Evolutionary conservation across 2,113 vertebrate species (phyloP).

Genomic region (Phasianus colchicus): DNA sequence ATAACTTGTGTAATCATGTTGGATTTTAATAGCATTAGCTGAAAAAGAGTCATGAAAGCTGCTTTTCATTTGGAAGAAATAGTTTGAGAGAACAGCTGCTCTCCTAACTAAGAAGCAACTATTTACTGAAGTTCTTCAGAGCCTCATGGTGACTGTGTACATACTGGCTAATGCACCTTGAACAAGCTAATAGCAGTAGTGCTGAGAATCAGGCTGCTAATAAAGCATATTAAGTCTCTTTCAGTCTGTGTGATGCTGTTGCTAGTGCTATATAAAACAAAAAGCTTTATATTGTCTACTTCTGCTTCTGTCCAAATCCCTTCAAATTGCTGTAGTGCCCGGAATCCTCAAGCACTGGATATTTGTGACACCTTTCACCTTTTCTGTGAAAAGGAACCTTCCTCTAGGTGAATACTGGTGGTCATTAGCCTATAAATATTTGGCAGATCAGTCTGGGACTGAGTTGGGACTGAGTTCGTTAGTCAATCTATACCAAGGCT

Average conservation of each 20-base stretch:
- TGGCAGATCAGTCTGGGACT: not conserved
- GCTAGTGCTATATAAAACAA: not conserved
- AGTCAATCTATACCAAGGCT: not conserved
- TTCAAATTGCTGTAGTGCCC: not conserved
- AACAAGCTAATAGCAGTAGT: not conserved
- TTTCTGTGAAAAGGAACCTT: not conserved
- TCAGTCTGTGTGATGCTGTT: not conserved
- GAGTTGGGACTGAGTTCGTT: not conserved
- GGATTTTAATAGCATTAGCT: not conserved
- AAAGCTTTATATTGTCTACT: not conserved
- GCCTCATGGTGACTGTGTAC: rapidly evolving
- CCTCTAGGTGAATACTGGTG: not conserved
- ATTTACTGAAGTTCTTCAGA: not conserved
- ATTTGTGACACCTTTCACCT: not conserved
- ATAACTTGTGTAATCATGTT: not conserved
- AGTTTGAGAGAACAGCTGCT: not conserved
- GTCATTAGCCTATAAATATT: not conserved
- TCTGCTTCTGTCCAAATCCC: not conserved
- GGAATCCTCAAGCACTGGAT: not conserved
- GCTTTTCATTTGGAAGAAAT: not conserved
- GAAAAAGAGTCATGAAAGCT: not conserved
- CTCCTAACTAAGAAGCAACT: not conserved
- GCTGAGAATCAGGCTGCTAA: not conserved
- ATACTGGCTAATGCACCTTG: not conserved
- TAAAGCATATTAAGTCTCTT: not conserved